Conservation (phyloP, 2,888 invertebrate species). For the Eledona agricola region DNA sequence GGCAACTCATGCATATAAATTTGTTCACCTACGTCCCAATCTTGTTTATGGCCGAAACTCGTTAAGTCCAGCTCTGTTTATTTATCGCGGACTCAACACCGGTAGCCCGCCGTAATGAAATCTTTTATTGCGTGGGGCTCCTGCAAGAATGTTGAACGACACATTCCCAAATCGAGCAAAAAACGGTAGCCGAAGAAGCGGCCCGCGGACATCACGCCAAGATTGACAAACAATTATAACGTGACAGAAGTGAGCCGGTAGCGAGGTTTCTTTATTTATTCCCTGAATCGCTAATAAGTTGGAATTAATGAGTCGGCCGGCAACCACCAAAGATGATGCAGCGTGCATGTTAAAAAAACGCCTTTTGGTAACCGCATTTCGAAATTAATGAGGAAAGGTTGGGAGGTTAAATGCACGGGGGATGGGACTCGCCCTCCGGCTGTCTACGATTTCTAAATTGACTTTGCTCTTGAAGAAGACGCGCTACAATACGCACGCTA, state of each 20-base stretch:
- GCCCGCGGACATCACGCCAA: constrained; percentile 37
- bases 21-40: constrained; percentile 53
- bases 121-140: constrained; percentile 30
- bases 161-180: constrained; percentile 7
- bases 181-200: constrained; percentile 19
- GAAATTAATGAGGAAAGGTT: constrained; percentile 48
- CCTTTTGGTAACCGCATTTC: constrained; percentile 42
- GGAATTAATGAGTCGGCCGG: constrained; percentile 44
- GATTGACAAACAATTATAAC: constrained; percentile 55
- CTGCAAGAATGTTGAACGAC: not conserved
- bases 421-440: constrained; percentile 42
- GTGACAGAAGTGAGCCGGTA: constrained; percentile 51
- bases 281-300: constrained; percentile 47
- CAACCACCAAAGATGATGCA: constrained; percentile 39
- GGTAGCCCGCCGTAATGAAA: constrained; percentile 45
- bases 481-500: too few species aligned
- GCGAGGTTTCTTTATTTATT: constrained; percentile 48
- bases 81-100: constrained; percentile 49
- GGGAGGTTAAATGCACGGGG: constrained; percentile 47
- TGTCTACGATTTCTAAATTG: constrained; percentile 40
- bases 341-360: constrained; percentile 41
- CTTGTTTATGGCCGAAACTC: constrained; percentile 51
- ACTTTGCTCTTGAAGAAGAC: constrained; percentile 33
- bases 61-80: constrained; percentile 50
- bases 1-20: constrained; percentile 60